Conservation (phyloP, 2,888 invertebrate genomes). For the Rhagonycha fulva region DNA sequence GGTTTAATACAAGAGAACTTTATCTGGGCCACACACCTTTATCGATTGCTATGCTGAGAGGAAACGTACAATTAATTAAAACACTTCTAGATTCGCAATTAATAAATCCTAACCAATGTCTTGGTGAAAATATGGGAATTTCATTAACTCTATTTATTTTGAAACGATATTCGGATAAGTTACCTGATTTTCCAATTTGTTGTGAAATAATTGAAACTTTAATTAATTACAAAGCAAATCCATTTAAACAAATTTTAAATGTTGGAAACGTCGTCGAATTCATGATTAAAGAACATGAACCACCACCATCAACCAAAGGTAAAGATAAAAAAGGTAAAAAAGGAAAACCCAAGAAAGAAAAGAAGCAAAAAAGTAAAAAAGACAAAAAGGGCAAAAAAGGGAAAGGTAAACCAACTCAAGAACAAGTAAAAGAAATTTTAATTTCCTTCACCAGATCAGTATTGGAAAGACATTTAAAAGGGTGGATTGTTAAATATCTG, state of each 20-base stretch:
- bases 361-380: constrained; percentile 13
- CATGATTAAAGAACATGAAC: constrained; percentile 31
- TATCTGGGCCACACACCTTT: constrained; percentile 51
- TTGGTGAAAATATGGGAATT: constrained; percentile 48
- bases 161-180: constrained; percentile 42
- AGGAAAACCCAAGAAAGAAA: constrained; percentile 20
- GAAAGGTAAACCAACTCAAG: not conserved
- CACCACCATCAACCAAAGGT: not conserved
- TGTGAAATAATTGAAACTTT: constrained; percentile 40
- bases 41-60: constrained; percentile 48
- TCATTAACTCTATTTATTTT: constrained; percentile 46
- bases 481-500: constrained; percentile 38
- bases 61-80: constrained; percentile 43
- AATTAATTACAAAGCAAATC: constrained; percentile 42
- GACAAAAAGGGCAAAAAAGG: constrained; percentile 10
- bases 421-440: constrained; percentile 34
- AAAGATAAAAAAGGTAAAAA: constrained; percentile 15
- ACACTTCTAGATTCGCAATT: constrained; percentile 36
- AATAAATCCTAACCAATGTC: constrained; percentile 42
- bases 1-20: constrained; percentile 22
- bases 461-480: constrained; percentile 35
- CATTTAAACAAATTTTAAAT: constrained; percentile 40
- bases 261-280: constrained; percentile 47
- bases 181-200: constrained; percentile 34
- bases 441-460: constrained; percentile 33